A percentile compares a stretch with the other conserved stretches of the same genome.
These are phyloP conservation scores for Centropus unirufus DNA, from an alignment of 2,113 vertebrate genomes.

Conservation along the genomic window DNA sequence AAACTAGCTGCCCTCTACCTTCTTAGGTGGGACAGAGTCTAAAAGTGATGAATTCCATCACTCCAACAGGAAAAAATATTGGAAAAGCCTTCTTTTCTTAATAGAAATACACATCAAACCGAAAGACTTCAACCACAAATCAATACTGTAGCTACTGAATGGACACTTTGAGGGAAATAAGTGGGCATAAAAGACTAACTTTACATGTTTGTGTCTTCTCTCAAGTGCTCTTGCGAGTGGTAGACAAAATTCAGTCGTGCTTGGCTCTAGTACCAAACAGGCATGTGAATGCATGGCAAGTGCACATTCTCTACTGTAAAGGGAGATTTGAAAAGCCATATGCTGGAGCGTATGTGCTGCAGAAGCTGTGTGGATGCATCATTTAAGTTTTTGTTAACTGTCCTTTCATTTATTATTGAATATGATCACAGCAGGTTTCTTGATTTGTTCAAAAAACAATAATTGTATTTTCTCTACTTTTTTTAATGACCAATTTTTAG, in stretches of 20 bases:
- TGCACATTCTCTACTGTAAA: neutral
- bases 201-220: neutral
- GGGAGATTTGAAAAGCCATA: conserved; percentile 14
- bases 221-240: neutral
- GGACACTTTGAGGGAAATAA: neutral
- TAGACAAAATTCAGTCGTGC: neutral
- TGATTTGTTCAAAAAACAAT: neutral
- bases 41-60: neutral
- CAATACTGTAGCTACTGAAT: neutral
- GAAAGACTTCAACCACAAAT: neutral
- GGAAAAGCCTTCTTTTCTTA: neutral
- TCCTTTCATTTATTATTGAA: neutral
- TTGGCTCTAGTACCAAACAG: neutral
- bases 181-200: neutral
- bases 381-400: conserved; percentile 3
- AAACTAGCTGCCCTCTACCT: neutral
- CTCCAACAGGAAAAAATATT: neutral
- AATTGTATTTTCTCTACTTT: neutral
- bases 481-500: neutral
- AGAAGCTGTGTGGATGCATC: conserved; percentile 5
- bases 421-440: neutral
- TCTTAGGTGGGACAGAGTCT: neutral
- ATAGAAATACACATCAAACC: neutral
- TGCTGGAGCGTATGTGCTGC: conserved; percentile 27
- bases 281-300: conserved; percentile 3